phyloP scores from a whole-genome alignment of 92 coral and sea anemone genomes.

The Zoanthus gigantus region DNA sequence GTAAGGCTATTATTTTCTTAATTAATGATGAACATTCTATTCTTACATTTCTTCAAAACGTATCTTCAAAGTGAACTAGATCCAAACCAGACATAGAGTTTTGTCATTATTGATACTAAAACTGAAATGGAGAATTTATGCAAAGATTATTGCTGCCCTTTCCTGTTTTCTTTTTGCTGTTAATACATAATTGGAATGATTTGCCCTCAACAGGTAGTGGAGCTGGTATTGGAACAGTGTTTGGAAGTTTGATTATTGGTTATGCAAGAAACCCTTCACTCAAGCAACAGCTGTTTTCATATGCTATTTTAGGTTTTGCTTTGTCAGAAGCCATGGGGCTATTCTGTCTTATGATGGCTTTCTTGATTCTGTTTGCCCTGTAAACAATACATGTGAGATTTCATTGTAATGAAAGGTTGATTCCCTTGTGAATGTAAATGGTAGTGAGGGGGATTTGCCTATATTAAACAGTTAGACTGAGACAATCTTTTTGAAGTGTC shows the following conservation, averaged over 20 bases:
- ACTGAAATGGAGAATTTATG: too few relatives aligned
- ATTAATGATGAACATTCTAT: too few relatives aligned
- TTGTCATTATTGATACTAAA: too few relatives aligned
- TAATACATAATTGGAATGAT: not conserved
- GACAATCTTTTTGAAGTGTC: not conserved
- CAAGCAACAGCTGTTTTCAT: conserved; percentile 99
- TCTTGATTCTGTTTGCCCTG: conserved; percentile 99
- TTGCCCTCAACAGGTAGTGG: conserved; percentile 87
- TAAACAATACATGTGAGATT: conserved; percentile 51
- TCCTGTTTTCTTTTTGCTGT: not conserved
- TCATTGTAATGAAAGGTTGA: not conserved
- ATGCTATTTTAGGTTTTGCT: conserved; percentile 99
- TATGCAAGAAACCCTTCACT: conserved; percentile 99
- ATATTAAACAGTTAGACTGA: not conserved
- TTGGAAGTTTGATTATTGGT: conserved; percentile 99
- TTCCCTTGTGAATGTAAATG: conserved; percentile 10
- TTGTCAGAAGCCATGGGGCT: conserved; percentile 99
- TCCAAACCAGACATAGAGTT: too few relatives aligned
- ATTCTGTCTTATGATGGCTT: conserved; percentile 99
- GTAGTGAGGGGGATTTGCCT: conserved; percentile 14
- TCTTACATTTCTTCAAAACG: too few relatives aligned
- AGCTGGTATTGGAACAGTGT: conserved; percentile 99
- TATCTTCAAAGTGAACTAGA: too few relatives aligned
- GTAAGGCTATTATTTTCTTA: too few relatives aligned
- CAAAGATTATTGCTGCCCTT: too few relatives aligned